Conservation (phyloP, 2,113 vertebrate species). For the Stigmatopora nigra region DNA sequence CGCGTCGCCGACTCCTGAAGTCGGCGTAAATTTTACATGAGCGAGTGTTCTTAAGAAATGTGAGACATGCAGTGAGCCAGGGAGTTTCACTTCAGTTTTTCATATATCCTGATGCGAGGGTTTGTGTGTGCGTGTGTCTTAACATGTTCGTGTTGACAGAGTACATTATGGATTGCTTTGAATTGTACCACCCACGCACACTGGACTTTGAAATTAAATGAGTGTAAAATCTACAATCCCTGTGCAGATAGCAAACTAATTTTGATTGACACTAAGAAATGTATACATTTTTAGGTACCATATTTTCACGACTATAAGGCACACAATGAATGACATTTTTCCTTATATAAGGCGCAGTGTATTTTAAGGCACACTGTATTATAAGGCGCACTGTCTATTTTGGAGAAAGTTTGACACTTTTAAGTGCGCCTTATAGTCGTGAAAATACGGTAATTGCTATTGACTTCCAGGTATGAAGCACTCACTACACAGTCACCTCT, state of each 20-base stretch:
- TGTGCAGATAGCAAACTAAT: neutral
- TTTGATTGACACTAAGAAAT: neutral
- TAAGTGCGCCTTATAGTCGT: too few relatives aligned
- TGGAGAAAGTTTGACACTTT: too few relatives aligned
- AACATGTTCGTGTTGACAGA: constrained; percentile 21
- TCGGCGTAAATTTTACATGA: constrained; percentile 60
- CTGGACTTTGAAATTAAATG: neutral
- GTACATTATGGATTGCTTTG: neutral
- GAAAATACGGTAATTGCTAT: too few relatives aligned
- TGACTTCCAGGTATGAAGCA: too few relatives aligned
- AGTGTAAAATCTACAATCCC: neutral
- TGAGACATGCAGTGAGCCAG: constrained; percentile 31
- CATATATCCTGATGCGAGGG: constrained; percentile 4
- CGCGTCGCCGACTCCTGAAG: constrained; percentile 39
- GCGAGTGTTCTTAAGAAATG: constrained; percentile 53
- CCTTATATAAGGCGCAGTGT: too few relatives aligned
- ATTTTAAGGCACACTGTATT: too few relatives aligned
- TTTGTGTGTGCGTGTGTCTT: constrained; percentile 18
- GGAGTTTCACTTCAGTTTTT: constrained; percentile 22
- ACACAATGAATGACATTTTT: too few relatives aligned
- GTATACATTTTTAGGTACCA: neutral
- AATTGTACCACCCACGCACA: neutral
- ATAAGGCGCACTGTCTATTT: too few relatives aligned
- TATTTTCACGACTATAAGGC: too few relatives aligned
- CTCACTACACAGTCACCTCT: too few relatives aligned